Evolutionary conservation across 2,113 vertebrate genomes (phyloP), one percentile per base, ranked within the genome.

Genomic region (Mungos mungo): DNA sequence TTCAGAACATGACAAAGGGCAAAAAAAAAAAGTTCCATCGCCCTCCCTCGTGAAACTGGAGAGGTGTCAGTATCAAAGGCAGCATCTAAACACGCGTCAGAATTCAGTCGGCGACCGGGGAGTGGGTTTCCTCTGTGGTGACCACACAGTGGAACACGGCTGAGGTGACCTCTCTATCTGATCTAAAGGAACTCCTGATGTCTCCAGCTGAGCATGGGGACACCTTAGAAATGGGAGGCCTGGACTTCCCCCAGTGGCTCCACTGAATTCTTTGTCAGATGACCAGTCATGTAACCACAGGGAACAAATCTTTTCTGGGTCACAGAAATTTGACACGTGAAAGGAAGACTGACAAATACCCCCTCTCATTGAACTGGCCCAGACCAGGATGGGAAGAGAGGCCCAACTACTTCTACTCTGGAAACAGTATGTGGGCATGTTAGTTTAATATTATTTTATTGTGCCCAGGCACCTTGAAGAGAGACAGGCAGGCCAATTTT

Each of bases 231-330:
- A 81, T 4, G n/a, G 76, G 63, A 90, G 21, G 25, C 54, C 63
- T 15, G 65, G 93, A 27, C 35, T 90, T 66, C 29, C 84, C 65
- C 77, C 82, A 77, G 41, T 33, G 16, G 47, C 74, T 79, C 69
- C 90, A 83, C 18, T 60, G 71, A 76, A 41, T 68, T 90, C 71
- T 88, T 93, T 91, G 85, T 65, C 81, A 84, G 89, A 5, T 25
- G 92, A 88, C 18, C 3, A 98, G 25, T 52, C 80, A 60, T 89
- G 54, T 94, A 76, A 95, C 65, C 50, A 89, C 86, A 90, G 87
- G 97, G 81, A 98, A 85, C 29, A 96, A 74, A 35, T 91, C 63
- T 95, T 79, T 72, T 69, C 93, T 87, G 50, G 96, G 94, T 97
- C 97, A 95, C 93, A 41, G 96, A 98, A 97, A 96, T 38, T 87